Base-by-base conservation (phyloP, 1,140 invertebrate genomes). In the Drosophila saltans region DNA sequence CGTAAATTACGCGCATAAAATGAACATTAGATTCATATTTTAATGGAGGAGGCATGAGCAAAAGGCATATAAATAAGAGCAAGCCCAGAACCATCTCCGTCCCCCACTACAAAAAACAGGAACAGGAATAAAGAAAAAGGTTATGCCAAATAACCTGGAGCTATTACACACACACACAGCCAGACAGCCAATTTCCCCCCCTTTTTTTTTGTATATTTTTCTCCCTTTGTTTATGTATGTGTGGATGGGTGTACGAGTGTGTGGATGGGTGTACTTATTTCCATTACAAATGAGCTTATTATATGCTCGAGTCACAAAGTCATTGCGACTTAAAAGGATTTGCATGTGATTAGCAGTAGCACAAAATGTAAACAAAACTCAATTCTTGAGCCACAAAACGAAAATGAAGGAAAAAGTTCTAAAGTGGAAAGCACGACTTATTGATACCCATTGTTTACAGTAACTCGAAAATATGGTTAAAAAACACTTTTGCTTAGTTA, bases 1-100 rank as follows among this genome's bases (percentile, higher is more conserved):
- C 84, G 78, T 89, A 88, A 88, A 88, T 88, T 88, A 88, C 80
- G 84, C 84, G 84, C 82, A 88, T 88, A 88, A 88, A 88, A 88
- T 88, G 84, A 88, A 89, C 84, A 88, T 88, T 88, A 88, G 84
- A 89, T 88, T 88, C 84, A 84, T 88, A 88, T 88, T 88, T 88
- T 84, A 89, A 89, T n/a, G 71, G 66, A 73, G 28, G 41, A 66
- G 52, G 48, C 30, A 65, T 41, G 55, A 40, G 52, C 28, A 39
- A 41, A 41, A 59, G 36, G 21, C 45, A 62, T 72, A 80, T 86
- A 86, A 86, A 86, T 82, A 86, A 86, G 69, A 65, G 65, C 67
- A 65, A 58, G 64, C 64, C 43, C 66, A 72, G 33, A 63, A 57
- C 28, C 43, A 60, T 16, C 10, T n/a, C 33, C 33, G 1, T 36